Evolutionary conservation across 2,113 vertebrate genomes (phyloP), one percentile per base, ranked within the genome.

Genomic region (Sebastes fasciatus): DNA sequence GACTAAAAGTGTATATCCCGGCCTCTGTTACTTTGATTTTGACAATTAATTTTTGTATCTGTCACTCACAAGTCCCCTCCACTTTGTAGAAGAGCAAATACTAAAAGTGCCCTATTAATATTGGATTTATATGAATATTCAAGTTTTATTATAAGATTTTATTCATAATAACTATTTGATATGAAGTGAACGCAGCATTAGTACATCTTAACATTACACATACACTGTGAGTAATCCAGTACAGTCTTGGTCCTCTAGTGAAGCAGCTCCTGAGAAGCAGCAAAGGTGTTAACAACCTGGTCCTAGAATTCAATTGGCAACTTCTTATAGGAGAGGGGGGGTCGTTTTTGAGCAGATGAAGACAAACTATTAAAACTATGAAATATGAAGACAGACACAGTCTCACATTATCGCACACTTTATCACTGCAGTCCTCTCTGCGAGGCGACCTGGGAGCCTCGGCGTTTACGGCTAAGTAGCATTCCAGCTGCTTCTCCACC

Each of bases 401-500:
- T 64, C 63, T 79, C 73, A 58, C 76, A 73, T 81, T 51, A 82
- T 74, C 16, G 8, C 23, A n/a, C 16, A 3, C 26, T 87, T 78
- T 75, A 77, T 64, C 77, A 46, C 60, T 11, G n/a, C 62, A 55
- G 19, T 77, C 49, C 48, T 71, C 48, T 71, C 51, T 68, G 70
- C 7, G 14, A 62, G 65, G 62, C 40, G 57, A 48, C 81, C 80
- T 82, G 71, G 51, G 78, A 90, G 87, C 61, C 54, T 2, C 77
- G 17, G 68, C 14, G 9, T 81, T 80, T 72, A 74, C 45, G 1
- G 69, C 66, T 89, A 72, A 89, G 88, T 84, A 77, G 79, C 82
- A 83, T 89, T 80, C 86, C 91, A 91, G 91, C 90, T 92, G 90
- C 85, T 61, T 85, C 81, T 87, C 79, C 78, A 77, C 79, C 83